Evolutionary conservation across 2,888 invertebrate species (phyloP).

Genomic region (Mimumesa dahlbomi): DNA sequence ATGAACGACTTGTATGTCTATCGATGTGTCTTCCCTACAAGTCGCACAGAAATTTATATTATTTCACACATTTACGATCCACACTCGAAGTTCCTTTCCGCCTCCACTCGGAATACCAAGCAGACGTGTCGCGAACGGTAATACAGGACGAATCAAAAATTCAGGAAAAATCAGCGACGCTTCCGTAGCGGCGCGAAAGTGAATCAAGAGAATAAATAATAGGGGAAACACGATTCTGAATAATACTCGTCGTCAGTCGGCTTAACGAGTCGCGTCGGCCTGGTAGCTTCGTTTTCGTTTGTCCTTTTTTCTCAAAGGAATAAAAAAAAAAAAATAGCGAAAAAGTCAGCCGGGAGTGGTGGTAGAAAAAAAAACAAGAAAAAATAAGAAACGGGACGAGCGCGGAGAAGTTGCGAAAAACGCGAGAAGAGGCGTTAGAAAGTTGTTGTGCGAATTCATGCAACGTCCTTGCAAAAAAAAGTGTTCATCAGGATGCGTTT

Average conservation of each 20-base stretch:
- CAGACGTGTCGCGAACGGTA: too few relatives aligned
- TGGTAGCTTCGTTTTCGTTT: too few relatives aligned
- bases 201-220: neutral
- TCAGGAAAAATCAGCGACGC: neutral
- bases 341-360: too few relatives aligned
- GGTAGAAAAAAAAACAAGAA: too few relatives aligned
- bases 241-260: neutral
- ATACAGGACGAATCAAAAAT: neutral
- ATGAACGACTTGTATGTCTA: too few relatives aligned
- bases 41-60: too few relatives aligned
- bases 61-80: too few relatives aligned
- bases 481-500: conserved; percentile 48
- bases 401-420: too few relatives aligned
- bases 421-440: conserved; percentile 1
- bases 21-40: too few relatives aligned
- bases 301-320: too few relatives aligned
- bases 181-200: neutral
- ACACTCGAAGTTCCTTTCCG: neutral
- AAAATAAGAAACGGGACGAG: neutral
- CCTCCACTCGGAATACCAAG: too few relatives aligned
- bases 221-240: neutral
- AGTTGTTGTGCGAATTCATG: conserved; percentile 30
- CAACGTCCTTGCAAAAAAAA: conserved; percentile 8
- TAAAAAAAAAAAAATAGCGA: too few relatives aligned
- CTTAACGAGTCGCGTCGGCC: neutral